These are phyloP conservation scores for Anarhynchus alexandrinus DNA, from an alignment of 2,113 vertebrate species.

Conservation along the genomic window DNA sequence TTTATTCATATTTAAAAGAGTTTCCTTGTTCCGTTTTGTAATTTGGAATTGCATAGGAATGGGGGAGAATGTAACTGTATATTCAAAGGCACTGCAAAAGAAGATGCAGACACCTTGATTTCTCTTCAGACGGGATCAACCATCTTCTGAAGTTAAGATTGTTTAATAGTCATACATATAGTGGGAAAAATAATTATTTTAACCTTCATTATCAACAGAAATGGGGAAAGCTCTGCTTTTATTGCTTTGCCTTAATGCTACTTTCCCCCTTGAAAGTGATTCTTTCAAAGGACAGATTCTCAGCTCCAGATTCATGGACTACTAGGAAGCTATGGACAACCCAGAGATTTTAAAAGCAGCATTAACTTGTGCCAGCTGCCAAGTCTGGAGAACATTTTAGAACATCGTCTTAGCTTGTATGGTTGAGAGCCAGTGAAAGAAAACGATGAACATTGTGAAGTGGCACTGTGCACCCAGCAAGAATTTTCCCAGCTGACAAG, in stretches of 20 bases:
- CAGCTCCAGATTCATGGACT: neutral
- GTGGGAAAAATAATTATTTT: neutral
- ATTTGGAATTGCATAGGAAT: neutral
- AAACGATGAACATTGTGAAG: neutral
- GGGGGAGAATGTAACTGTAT: neutral
- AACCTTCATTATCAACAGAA: neutral
- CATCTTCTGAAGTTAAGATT: neutral
- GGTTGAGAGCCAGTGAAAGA: neutral
- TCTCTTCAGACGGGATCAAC: neutral
- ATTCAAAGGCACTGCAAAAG: neutral
- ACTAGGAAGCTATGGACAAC: neutral
- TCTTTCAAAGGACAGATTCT: neutral
- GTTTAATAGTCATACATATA: fast-evolving
- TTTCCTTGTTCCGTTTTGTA: neutral
- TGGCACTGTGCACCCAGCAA: neutral
- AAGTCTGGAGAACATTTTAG: neutral
- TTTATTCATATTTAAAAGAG: neutral
- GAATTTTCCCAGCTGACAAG: neutral
- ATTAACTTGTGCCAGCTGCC: neutral
- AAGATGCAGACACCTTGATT: neutral
- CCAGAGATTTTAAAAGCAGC: neutral
- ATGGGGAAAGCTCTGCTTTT: neutral
- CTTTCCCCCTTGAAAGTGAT: neutral
- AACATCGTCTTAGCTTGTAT: neutral
- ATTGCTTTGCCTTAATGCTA: neutral